These are phyloP conservation scores for Tyrannus savana DNA, from an alignment of 2,113 vertebrate genomes.

Conservation along the genomic window DNA sequence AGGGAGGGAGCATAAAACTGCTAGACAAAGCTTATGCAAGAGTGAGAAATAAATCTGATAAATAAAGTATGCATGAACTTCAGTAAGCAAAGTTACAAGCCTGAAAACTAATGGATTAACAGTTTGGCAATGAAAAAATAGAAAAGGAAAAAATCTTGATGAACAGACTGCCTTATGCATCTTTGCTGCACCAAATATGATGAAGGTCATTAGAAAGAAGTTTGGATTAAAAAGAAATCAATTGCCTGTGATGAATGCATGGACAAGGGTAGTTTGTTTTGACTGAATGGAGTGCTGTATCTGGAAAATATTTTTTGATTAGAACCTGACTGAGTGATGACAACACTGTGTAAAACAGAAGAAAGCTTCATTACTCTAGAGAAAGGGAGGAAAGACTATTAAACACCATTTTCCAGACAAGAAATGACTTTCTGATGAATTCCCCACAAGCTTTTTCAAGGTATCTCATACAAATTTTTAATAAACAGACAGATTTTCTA, in stretches of 20 bases:
- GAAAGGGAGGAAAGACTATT: not conserved
- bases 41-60: not conserved
- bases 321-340: slow-evolving; percentile 4
- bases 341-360: not conserved
- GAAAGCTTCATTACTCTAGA: not conserved
- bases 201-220: not conserved
- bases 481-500: not conserved
- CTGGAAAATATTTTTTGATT: not conserved
- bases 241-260: not conserved
- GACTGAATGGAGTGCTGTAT: not conserved
- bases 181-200: not conserved
- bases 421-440: not conserved
- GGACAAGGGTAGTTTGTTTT: not conserved
- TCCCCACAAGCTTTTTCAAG: not conserved
- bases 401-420: not conserved
- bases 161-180: not conserved
- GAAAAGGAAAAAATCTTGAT: not conserved
- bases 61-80: not conserved
- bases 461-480: not conserved
- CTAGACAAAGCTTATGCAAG: fast-evolving
- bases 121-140: not conserved
- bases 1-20: not conserved
- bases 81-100: not conserved
- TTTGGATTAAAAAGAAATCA: not conserved
- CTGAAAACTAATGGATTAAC: not conserved